Evolutionary conservation across 2,797 vertebrate species (phyloP).

Genomic region (Rhynchotus rufescens): DNA sequence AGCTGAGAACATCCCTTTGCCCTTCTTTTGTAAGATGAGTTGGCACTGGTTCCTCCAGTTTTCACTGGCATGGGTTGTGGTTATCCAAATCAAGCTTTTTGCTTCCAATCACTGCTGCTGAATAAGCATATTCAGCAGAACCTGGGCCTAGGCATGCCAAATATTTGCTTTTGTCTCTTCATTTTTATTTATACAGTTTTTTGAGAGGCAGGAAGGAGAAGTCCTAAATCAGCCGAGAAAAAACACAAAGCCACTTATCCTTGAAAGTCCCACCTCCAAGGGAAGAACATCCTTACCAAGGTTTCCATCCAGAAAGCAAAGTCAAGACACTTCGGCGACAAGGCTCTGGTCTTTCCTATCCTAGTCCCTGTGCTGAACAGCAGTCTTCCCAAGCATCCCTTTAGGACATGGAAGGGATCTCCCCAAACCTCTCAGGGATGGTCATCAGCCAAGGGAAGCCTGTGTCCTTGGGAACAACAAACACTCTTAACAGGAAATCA

Average conservation of each 20-base stretch:
- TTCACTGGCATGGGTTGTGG: background rate
- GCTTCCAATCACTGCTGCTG: constrained; percentile 14
- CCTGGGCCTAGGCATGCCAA: background rate
- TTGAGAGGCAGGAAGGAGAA: background rate
- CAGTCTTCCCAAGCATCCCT: background rate
- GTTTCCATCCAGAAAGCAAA: background rate
- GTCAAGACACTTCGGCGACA: background rate
- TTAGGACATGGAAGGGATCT: fast-evolving
- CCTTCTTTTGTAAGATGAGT: constrained; percentile 40
- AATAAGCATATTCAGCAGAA: constrained; percentile 27
- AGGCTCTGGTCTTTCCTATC: background rate
- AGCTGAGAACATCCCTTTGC: background rate
- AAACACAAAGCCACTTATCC: background rate
- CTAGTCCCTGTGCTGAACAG: fast-evolving
- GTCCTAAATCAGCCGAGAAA: background rate
- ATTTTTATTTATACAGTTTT: background rate
- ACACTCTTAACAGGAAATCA: background rate
- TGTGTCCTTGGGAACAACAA: background rate
- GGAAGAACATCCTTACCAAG: background rate
- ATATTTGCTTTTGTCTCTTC: constrained; percentile 42
- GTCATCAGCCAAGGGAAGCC: fast-evolving
- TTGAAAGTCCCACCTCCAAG: background rate
- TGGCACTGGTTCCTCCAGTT: background rate
- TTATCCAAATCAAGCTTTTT: background rate
- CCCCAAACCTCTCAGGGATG: background rate